Evolutionary conservation across 1,140 invertebrate genomes (phyloP), one percentile per base, ranked within the genome.

Genomic region (Spodoptera litura): DNA sequence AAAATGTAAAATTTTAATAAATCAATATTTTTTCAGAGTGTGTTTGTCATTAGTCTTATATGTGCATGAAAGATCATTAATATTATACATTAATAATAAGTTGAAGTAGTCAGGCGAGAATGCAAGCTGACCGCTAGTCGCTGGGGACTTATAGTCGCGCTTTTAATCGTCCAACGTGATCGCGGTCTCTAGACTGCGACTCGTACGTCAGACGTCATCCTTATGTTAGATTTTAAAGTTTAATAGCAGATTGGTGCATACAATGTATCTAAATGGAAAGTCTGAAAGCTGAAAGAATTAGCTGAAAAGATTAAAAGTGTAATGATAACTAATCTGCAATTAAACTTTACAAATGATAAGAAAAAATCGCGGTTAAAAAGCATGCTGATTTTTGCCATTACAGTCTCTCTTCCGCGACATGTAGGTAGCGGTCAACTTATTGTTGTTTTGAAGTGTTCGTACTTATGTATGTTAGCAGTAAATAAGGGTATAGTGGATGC

Each of bases 21-120:
- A 88, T 83, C 84, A 84, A 87, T 84, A 83, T 78, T 78, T 75
- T 73, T 59, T 44, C 85, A 89, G 92, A 95, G 94, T 95, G 93
- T 95, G 93, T 93, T 94, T 94, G 94, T 94, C 93, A 92, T 92
- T 93, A 86, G 89, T 91, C 88, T 91, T 92, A 93, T 93, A 95
- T 95, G 94, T 95, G 93, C 94, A 94, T 94, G 93, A 91, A 94
- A 92, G 91, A 91, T 88, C 88, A 92, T 84, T 87, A 86, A 78
- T 87, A 87, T 85, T 82, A 84, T 79, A 85, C 83, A 86, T 86
- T 87, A 91, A 85, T 86, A 80, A 68, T 72, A 73, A 20, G 31
- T 58, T 56, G 75, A 68, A 20, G 78, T 51, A 76, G 59, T 66
- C 58, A 74, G 75, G 49, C 51, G 70, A 81, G 66, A 64, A 71